Evolutionary conservation across 2,113 vertebrate species (phyloP).

Genomic region (Orthochromis indermauri): DNA sequence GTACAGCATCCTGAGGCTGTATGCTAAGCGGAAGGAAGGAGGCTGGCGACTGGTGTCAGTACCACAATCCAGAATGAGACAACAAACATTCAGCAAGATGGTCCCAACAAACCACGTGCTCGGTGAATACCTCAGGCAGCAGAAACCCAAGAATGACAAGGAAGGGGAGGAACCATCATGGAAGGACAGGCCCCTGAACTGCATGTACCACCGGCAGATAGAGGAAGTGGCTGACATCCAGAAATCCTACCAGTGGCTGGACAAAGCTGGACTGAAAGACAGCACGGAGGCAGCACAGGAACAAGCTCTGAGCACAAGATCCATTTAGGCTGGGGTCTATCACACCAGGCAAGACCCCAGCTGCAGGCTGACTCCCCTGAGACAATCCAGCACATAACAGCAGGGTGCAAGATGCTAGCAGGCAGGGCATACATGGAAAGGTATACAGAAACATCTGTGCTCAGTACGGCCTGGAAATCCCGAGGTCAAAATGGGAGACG

Average conservation of each 20-base stretch:
- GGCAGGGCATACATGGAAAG: rapidly evolving
- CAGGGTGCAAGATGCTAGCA: not conserved
- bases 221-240: not conserved
- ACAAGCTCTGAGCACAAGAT: not conserved
- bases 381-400: not conserved
- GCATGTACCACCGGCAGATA: not conserved
- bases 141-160: not conserved
- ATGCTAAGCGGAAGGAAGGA: rapidly evolving
- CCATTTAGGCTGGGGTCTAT: not conserved
- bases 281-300: rapidly evolving
- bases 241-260: not conserved
- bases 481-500: rapidly evolving
- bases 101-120: not conserved
- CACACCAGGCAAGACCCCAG: rapidly evolving
- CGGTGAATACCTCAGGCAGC: rapidly evolving
- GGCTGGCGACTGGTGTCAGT: not conserved
- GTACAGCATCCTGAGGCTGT: not conserved
- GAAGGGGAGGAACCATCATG: not conserved
- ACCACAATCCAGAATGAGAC: not conserved
- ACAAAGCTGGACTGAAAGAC: not conserved
- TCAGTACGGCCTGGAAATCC: rapidly evolving
- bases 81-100: not conserved
- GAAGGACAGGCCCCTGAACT: not conserved
- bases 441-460: rapidly evolving
- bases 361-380: rapidly evolving